phyloP scores from a whole-genome alignment of 2,888 invertebrate species.

The Pandemis corylana region DNA sequence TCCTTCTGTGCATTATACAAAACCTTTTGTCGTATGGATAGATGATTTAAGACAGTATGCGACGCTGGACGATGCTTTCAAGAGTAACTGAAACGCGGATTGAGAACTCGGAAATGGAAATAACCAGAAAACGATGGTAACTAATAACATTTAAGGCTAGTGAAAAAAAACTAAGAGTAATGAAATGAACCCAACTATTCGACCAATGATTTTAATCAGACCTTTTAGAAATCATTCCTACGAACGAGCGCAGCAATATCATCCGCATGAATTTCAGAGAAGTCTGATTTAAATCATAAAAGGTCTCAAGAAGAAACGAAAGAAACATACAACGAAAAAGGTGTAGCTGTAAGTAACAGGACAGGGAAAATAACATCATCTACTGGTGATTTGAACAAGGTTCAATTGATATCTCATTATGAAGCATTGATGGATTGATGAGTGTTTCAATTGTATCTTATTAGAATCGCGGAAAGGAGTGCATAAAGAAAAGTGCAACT shows the following conservation, averaged over 20 bases:
- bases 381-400: conserved; percentile 21
- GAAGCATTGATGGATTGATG: background rate
- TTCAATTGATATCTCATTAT: conserved; percentile 11
- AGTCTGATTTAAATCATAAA: background rate
- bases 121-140: background rate
- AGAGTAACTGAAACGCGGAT: background rate
- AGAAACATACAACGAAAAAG: background rate
- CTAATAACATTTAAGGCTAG: background rate
- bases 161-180: background rate
- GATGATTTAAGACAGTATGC: background rate
- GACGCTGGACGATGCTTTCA: background rate
- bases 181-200: background rate
- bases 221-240: background rate
- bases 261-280: background rate
- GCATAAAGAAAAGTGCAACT: background rate
- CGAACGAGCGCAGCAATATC: background rate
- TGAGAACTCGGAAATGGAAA: background rate
- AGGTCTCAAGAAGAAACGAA: background rate
- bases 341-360: background rate
- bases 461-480: conserved; percentile 13
- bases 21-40: background rate
- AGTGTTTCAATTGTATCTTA: background rate
- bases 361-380: background rate
- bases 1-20: background rate
- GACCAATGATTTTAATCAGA: background rate